Evolutionary conservation across 1,140 invertebrate species (phyloP).

Genomic region (Orussus abietinus): DNA sequence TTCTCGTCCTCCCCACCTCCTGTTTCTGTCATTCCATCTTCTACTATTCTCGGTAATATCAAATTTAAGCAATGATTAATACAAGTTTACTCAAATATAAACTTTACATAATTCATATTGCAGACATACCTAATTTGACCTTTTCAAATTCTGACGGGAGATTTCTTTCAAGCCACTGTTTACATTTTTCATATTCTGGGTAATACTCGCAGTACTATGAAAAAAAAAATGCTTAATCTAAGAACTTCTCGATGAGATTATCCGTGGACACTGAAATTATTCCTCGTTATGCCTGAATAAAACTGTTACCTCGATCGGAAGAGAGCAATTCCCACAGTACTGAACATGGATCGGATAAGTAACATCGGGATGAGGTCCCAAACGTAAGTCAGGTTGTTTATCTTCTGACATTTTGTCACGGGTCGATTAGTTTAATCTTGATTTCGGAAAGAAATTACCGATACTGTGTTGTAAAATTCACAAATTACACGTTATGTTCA

Average conservation of each 20-base stretch:
- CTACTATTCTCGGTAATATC: conserved; percentile 22
- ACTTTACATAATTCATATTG: conserved; percentile 7
- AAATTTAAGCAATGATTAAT: conserved; percentile 1
- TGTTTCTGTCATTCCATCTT: conserved; percentile 61
- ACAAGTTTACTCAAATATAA: conserved; percentile 1
- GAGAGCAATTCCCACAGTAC: conserved; percentile 93
- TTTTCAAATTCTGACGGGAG: conserved; percentile 90
- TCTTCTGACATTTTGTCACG: conserved; percentile 44
- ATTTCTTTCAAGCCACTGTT: conserved; percentile 93
- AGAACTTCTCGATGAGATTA: conserved; percentile 9
- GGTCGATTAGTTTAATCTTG: no score
- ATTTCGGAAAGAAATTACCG: no score
- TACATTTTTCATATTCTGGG: conserved; percentile 96
- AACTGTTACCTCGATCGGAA: conserved; percentile 77
- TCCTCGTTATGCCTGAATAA: conserved; percentile 8
- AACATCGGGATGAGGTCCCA: conserved; percentile 56
- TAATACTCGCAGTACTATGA: conserved; percentile 95
- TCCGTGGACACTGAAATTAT: not conserved
- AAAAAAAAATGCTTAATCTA: conserved; percentile 27
- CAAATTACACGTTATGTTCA: no score
- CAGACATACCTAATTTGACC: conserved; percentile 64
- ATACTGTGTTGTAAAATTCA: no score
- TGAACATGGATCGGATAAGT: conserved; percentile 82
- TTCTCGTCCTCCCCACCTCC: conserved; percentile 82
- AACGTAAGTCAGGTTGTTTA: conserved; percentile 33